Evolutionary conservation across 2,797 vertebrate genomes (phyloP).

Genomic region (Sparidentex hasta): DNA sequence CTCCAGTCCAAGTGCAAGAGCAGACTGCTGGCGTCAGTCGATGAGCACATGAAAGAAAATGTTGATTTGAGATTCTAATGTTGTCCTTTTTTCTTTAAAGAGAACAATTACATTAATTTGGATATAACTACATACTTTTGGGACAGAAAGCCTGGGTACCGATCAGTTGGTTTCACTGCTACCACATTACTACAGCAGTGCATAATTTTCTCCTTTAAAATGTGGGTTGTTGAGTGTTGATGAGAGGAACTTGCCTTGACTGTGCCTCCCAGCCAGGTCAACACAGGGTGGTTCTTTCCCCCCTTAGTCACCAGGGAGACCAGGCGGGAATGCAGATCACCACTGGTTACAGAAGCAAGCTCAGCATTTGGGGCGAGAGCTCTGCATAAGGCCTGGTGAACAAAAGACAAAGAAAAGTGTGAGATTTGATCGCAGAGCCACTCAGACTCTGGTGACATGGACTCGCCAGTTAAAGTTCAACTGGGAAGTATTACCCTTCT

Average conservation of each 20-base stretch:
- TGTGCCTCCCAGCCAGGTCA: slow-evolving; percentile 83
- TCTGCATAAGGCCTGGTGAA: slow-evolving; percentile 73
- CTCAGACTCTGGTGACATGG: neutral
- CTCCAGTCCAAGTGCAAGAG: slow-evolving; percentile 34
- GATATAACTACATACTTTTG: no score
- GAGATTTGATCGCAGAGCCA: neutral
- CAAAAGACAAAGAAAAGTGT: neutral
- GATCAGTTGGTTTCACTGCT: neutral
- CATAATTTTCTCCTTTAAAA: neutral
- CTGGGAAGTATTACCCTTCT: neutral
- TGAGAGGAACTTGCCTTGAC: slow-evolving; percentile 70
- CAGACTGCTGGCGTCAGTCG: slow-evolving; percentile 20
- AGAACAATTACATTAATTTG: neutral
- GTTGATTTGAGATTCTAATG: neutral
- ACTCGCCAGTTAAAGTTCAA: neutral
- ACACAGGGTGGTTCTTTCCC: slow-evolving; percentile 56
- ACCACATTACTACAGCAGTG: neutral
- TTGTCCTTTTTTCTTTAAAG: neutral
- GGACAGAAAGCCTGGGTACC: no score
- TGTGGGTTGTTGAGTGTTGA: neutral
- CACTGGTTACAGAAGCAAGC: slow-evolving; percentile 76
- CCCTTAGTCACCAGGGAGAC: slow-evolving; percentile 77
- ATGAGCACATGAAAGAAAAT: neutral
- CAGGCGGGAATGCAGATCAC: slow-evolving; percentile 74
- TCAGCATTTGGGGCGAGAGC: slow-evolving; percentile 66